Base-by-base conservation (phyloP, 2,888 invertebrate genomes). In the Eremobia ochroleuca region DNA sequence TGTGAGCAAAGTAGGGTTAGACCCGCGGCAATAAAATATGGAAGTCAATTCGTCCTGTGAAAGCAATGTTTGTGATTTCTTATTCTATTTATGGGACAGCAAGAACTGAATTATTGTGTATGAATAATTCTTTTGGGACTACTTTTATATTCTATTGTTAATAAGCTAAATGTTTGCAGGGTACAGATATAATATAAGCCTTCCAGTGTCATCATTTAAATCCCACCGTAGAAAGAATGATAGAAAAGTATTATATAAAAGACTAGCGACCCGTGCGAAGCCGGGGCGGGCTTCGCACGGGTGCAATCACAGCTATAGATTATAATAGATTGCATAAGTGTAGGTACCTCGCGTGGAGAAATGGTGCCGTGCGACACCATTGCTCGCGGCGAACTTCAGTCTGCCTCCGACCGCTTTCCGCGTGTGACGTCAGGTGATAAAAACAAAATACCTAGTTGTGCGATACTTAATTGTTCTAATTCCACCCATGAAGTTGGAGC, bases 171-270 rank as follows among this genome's bases (percentile, higher is more conserved):
- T 37, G 31, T 72, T 82, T 65, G 11, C 73, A 81, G 81, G 81
- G 78, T 1, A 97, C 97, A 2, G 98, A 98, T 82, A 97, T 98
- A 74, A 97, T 97, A 0, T 97, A 98, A 91, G 95, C 97, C 0
- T 98, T 97, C 80, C 97, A 97, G 93, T 85, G 93, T 21, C 97
- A 97, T 85, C 98, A 98, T 87, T 69, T 97, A 6, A 94, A 94
- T 25, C 92, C 95, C 0, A 92, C 94, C 0, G 97, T 98, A 0
- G 96, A 97, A 77, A 97, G 97, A 82, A 91, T 98, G 77, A 92
- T 98, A 6, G 94, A 96, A 25, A 98, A 98, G 88, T 98, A 97
- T 90, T 98, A 97, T 90, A 96, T 98, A 0, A 96, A 97, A 28
- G 97, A 98, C 28, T n/a, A n/a, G n/a, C n/a, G n/a, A n/a, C n/a